Conservation (phyloP, 2,113 vertebrate genomes). For the Struthio camelus region DNA sequence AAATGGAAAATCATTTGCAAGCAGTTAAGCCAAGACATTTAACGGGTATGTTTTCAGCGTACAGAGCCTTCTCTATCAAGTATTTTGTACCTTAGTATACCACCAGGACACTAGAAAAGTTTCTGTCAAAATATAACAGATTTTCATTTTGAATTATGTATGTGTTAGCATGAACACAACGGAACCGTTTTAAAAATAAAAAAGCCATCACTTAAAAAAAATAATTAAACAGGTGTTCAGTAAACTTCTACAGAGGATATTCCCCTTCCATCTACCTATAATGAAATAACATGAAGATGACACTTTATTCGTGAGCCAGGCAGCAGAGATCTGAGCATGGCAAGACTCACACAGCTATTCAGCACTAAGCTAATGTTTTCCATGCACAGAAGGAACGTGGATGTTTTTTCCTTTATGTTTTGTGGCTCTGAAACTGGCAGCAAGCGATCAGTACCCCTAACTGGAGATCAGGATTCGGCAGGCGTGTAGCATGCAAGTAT, state of each 20-base stretch:
- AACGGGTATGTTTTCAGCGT: not conserved
- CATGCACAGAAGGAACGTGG: not conserved
- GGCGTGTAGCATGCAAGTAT: fast-evolving
- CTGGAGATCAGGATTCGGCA: not conserved
- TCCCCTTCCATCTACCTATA: not conserved
- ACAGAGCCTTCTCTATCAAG: not conserved
- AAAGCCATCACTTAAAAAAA: not conserved
- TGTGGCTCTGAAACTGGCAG: not conserved
- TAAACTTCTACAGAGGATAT: not conserved
- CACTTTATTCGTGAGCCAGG: conserved; percentile 32
- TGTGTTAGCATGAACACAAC: not conserved
- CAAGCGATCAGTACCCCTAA: fast-evolving
- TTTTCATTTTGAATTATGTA: not conserved
- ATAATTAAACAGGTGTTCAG: not conserved
- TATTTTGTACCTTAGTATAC: not conserved
- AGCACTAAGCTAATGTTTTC: not conserved
- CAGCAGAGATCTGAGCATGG: not conserved
- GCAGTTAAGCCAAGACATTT: not conserved
- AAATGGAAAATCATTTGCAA: conserved; percentile 13
- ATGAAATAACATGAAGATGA: conserved; percentile 16
- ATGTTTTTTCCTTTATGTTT: conserved; percentile 52
- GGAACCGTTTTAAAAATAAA: not conserved
- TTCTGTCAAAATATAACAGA: not conserved
- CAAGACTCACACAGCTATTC: not conserved
- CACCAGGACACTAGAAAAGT: not conserved